A percentile compares a stretch with the other conserved stretches of the same genome.
These are phyloP conservation scores for Cephalopterus ornatus DNA, from an alignment of 2,113 vertebrate genomes.

Conservation along the genomic window DNA sequence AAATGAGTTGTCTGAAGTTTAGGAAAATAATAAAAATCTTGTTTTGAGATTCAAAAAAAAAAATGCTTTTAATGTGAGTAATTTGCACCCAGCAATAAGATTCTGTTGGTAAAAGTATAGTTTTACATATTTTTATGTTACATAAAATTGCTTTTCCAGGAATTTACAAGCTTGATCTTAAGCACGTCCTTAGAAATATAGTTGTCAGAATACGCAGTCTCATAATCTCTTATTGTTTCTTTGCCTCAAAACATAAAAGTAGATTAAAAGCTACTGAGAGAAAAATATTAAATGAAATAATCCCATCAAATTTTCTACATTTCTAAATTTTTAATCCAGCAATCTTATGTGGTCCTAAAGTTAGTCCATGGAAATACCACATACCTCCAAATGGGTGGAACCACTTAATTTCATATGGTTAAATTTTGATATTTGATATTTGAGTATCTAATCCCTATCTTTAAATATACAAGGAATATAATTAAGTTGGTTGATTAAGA, in stretches of 20 bases:
- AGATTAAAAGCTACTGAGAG: not conserved
- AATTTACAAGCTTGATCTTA: not conserved
- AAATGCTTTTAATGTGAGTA: not conserved
- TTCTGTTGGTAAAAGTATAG: not conserved
- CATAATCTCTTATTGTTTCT: not conserved
- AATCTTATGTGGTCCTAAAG: not conserved
- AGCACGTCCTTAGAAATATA: not conserved
- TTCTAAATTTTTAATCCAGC: not conserved
- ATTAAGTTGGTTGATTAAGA: not conserved
- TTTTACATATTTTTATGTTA: not conserved
- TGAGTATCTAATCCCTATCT: not conserved
- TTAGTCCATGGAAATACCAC: not conserved
- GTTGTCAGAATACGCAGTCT: not conserved
- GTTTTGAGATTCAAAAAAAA: not conserved
- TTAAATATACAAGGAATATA: not conserved
- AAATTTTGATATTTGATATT: not conserved
- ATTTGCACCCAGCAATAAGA: not conserved
- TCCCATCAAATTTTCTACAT: not conserved
- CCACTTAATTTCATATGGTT: not conserved
- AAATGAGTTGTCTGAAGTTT: not conserved
- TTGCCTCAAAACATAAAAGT: not conserved
- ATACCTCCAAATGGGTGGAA: not conserved
- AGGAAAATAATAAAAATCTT: not conserved
- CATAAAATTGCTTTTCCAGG: not conserved
- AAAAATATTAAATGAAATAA: not conserved